phyloP scores from a whole-genome alignment of 2,888 invertebrate genomes.

The Pseudeuparius sepicola region DNA sequence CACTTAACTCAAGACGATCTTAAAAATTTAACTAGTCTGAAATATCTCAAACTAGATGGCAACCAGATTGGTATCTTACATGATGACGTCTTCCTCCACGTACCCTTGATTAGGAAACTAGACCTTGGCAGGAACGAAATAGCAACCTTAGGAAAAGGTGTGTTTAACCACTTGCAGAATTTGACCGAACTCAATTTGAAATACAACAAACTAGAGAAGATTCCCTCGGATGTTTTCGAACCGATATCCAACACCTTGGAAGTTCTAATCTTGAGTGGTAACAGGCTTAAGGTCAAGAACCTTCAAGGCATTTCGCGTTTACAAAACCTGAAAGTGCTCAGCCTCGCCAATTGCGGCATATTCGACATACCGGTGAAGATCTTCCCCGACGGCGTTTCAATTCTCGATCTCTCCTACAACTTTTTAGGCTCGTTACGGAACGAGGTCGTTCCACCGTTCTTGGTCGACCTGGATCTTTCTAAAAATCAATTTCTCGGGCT shows the following conservation, averaged over 20 bases:
- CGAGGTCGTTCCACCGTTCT: slow-evolving; percentile 44
- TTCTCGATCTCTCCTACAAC: slow-evolving; percentile 65
- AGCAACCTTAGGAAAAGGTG: slow-evolving; percentile 54
- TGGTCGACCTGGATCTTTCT: slow-evolving; percentile 60
- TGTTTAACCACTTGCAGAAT: slow-evolving; percentile 61
- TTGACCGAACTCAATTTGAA: slow-evolving; percentile 62
- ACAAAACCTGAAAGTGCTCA: slow-evolving; percentile 46
- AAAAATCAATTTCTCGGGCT: slow-evolving; percentile 59
- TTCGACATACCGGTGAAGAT: slow-evolving; percentile 46
- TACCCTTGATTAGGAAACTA: slow-evolving; percentile 44
- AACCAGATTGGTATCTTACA: slow-evolving; percentile 63
- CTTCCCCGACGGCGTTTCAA: slow-evolving; percentile 44
- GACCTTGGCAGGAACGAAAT: slow-evolving; percentile 61
- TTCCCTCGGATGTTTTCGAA: slow-evolving; percentile 24
- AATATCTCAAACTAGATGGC: slow-evolving; percentile 57
- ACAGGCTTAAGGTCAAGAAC: slow-evolving; percentile 47
- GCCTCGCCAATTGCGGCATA: slow-evolving; percentile 49
- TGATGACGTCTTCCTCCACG: slow-evolving; percentile 52
- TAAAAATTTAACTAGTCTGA: slow-evolving; percentile 52
- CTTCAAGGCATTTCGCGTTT: slow-evolving; percentile 44
- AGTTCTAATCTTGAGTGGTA: slow-evolving; percentile 60
- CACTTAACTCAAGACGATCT: slow-evolving; percentile 59
- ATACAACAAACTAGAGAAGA: slow-evolving; percentile 48
- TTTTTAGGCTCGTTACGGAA: slow-evolving; percentile 47
- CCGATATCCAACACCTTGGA: slow-evolving; percentile 49